These are phyloP conservation scores for Phallusia fumigata DNA, from an alignment of 23 tunicate species.

Conservation along the genomic window DNA sequence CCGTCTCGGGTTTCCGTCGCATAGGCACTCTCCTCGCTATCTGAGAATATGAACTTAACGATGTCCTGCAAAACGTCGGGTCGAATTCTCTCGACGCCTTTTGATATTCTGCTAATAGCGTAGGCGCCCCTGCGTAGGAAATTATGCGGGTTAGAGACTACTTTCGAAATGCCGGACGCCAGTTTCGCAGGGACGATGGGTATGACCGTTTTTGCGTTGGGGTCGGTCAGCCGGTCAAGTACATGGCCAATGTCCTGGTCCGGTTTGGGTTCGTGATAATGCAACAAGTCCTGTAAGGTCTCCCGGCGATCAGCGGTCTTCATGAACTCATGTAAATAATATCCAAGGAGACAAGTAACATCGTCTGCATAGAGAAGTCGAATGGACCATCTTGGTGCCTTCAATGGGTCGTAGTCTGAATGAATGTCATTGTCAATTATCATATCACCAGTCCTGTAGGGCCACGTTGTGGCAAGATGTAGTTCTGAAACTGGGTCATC, in stretches of 20 bases:
- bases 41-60: conserved; percentile 45
- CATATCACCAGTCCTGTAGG: conserved; percentile 54
- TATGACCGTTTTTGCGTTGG: conserved; percentile 23
- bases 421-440: conserved; percentile 68
- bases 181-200: conserved; percentile 60
- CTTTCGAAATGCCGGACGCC: conserved; percentile 75
- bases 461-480: conserved; percentile 78
- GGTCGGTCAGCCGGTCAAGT: conserved; percentile 59
- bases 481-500: conserved; percentile 81
- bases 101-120: conserved; percentile 45
- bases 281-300: conserved; percentile 44
- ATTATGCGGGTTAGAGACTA: conserved; percentile 54
- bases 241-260: conserved; percentile 80
- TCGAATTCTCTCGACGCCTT: conserved; percentile 38
- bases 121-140: conserved; percentile 54
- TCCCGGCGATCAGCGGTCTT: conserved; percentile 48
- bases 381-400: conserved; percentile 73
- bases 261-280: conserved; percentile 16
- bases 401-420: conserved; percentile 53
- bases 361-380: conserved; percentile 71
- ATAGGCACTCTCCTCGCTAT: neutral
- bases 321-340: conserved; percentile 52
- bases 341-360: conserved; percentile 45
- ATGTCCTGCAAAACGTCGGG: conserved; percentile 44
- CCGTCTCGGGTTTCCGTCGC: conserved; percentile 4